Conservation (phyloP, 2,113 vertebrate genomes). For the Dinomys branickii region DNA sequence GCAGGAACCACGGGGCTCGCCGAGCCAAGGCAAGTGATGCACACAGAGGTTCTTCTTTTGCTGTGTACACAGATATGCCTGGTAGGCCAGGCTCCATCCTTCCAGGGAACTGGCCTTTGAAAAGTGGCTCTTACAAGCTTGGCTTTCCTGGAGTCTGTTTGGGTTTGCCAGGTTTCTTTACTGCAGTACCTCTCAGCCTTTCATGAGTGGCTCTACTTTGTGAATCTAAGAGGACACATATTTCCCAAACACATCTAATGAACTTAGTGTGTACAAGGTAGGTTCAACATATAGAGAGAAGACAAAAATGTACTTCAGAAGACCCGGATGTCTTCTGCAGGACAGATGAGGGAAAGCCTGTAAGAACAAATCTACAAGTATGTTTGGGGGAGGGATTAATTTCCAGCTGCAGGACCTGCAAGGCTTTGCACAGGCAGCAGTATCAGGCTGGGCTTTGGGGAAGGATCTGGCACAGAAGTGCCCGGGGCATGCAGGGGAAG, state of each 20-base stretch:
- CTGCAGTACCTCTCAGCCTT: neutral
- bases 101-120: neutral
- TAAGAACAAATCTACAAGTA: neutral
- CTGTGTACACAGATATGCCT: neutral
- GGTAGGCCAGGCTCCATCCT: neutral
- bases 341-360: neutral
- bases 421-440: neutral
- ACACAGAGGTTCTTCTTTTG: neutral
- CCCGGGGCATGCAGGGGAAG: neutral
- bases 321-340: neutral
- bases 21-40: neutral
- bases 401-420: neutral
- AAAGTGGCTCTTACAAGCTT: neutral
- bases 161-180: neutral
- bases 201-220: neutral
- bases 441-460: neutral
- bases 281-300: neutral
- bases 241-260: neutral
- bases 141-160: neutral
- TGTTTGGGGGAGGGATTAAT: neutral
- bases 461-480: neutral
- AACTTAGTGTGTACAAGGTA: too few relatives aligned
- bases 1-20: neutral
- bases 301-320: neutral
- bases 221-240: neutral